phyloP scores from a whole-genome alignment of 1,140 invertebrate species.

The Panagrolaimus sp. region DNA sequence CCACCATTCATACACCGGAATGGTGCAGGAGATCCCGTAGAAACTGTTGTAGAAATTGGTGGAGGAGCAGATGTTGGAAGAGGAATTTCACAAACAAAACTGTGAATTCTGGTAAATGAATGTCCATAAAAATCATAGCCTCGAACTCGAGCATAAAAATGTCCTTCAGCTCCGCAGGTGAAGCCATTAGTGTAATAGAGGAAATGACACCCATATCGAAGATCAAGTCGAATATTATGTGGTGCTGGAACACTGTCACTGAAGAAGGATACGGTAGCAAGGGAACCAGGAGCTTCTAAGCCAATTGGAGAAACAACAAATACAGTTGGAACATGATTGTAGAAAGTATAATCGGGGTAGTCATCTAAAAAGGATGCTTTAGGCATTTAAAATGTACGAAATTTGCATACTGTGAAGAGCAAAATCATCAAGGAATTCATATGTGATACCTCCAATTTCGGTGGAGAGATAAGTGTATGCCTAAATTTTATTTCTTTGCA shows the following conservation, averaged over 20 bases:
- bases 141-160: background rate
- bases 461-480: background rate
- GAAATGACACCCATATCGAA: slow-evolving; percentile 13
- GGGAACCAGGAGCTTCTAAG: background rate
- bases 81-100: background rate
- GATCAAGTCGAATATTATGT: background rate
- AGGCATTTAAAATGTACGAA: too few relatives aligned
- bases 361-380: too few relatives aligned
- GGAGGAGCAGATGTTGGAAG: background rate
- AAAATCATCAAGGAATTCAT: slow-evolving; percentile 1
- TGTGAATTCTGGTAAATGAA: background rate
- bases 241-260: background rate
- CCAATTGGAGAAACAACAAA: background rate
- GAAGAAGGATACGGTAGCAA: slow-evolving; percentile 1
- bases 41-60: background rate
- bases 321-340: background rate
- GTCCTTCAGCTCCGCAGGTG: background rate
- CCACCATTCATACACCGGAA: background rate
- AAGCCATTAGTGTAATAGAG: background rate
- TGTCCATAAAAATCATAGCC: slow-evolving; percentile 17
- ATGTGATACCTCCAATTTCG: slow-evolving; percentile 6
- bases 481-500: background rate
- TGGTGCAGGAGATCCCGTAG: background rate
- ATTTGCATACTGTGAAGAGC: background rate
- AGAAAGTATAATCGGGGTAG: background rate